Base-by-base conservation (phyloP, 2,888 invertebrate species). In the Aricia artaxerxes region DNA sequence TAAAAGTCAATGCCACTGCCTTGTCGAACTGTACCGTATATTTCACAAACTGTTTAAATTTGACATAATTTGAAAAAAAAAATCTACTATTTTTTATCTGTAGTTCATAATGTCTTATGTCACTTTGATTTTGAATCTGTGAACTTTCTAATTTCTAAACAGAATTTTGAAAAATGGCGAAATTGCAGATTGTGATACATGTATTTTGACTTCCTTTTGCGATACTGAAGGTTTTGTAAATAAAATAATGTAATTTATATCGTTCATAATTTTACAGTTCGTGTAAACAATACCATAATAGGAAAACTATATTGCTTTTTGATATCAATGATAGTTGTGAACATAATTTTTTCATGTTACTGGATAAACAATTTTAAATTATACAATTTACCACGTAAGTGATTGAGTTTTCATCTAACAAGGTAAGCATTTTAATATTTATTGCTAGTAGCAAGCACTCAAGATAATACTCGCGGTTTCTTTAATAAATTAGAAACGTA, bases 151-250 rank as follows among this genome's bases (percentile, higher is more conserved):
- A 81, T 86, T 87, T 85, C 84, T 82, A 83, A 86, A 86, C 85
- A 75, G 75, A 79, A 85, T 84, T 89, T 89, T 89, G 88, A 90
- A 92, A 91, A 93, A 93, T 93, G 93, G 94, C 93, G 93, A 93
- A 90, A 90, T 90, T 89, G 90, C 90, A 76, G 89, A 87, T 90
- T 87, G 88, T 88, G 85, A 87, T 88, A 89, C 87, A 89, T 89
- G 85, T 89, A 88, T 87, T 89, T 86, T 86, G 85, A 84, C 84
- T 87, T 69, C 69, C 35, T 69, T 69, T 69, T 16, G 86, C 87
- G 82, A 84, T 86, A 86, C 82, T 86, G 84, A 83, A 83, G 84
- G 83, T 87, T 88, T 87, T 87, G 79, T 87, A 88, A 86, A 81
- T 83, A 86, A 86, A 86, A 85, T 88, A 89, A 88, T 90, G 88